Evolutionary conservation across 2,113 vertebrate species (phyloP).

Genomic region (Pleuronectes platessa): DNA sequence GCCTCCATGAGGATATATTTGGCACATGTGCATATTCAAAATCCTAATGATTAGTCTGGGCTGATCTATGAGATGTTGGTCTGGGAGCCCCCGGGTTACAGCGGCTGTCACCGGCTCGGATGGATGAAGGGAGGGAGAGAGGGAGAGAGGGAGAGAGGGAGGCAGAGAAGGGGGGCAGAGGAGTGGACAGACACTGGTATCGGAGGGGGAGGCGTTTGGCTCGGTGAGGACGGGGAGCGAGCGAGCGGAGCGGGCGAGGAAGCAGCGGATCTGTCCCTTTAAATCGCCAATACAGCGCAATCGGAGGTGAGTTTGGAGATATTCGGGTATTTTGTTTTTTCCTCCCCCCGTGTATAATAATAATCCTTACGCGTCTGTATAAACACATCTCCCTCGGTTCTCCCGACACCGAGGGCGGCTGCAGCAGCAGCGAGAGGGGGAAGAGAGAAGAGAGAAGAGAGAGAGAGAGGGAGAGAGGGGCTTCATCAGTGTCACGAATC

Average conservation of each 20-base stretch:
- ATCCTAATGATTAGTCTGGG: background rate
- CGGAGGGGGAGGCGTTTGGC: slow-evolving; percentile 82
- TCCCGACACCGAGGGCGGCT: slow-evolving; percentile 59
- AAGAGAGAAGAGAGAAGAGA: too few species aligned
- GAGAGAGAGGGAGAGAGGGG: slow-evolving; percentile 35
- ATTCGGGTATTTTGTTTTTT: slow-evolving; percentile 46
- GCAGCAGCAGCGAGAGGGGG: slow-evolving; percentile 44
- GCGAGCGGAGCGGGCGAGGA: slow-evolving; percentile 69
- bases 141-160: slow-evolving; percentile 52
- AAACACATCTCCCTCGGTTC: background rate
- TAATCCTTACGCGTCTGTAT: slow-evolving; percentile 35
- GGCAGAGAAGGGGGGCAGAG: slow-evolving; percentile 45
- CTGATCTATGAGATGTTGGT: background rate
- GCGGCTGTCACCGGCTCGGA: slow-evolving; percentile 35
- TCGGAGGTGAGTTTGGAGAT: slow-evolving; percentile 81
- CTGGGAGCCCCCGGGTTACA: slow-evolving; percentile 48
- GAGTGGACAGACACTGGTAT: slow-evolving; percentile 78
- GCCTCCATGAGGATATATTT: too few species aligned
- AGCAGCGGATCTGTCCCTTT: slow-evolving; percentile 82
- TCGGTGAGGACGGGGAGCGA: slow-evolving; percentile 75
- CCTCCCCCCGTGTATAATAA: slow-evolving; percentile 37
- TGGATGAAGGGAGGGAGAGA: background rate
- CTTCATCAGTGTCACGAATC: slow-evolving; percentile 81
- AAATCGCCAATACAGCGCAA: slow-evolving; percentile 78
- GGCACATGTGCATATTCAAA: too few species aligned